These are phyloP conservation scores for Ageneiosus marmoratus DNA, from an alignment of 2,113 vertebrate genomes.

Conservation along the genomic window DNA sequence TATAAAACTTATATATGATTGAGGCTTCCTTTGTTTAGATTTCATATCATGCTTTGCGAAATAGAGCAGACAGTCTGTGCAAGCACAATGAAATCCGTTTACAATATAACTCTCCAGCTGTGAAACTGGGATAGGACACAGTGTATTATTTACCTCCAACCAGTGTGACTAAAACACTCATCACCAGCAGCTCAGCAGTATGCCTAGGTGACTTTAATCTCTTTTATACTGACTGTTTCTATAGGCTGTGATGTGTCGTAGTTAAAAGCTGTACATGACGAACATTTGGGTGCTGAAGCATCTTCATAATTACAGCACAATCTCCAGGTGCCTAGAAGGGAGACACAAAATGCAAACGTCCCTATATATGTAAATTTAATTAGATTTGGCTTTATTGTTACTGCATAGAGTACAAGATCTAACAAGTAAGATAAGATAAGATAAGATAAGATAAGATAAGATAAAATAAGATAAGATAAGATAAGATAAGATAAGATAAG, in stretches of 20 bases:
- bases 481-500: no score
- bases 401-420: not conserved
- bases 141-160: slow-evolving; percentile 27
- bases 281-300: not conserved
- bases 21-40: slow-evolving; percentile 8
- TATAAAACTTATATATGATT: not conserved
- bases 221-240: not conserved
- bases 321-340: not conserved
- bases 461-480: no score
- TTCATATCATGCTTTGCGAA: slow-evolving; percentile 6
- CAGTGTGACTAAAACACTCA: slow-evolving; percentile 23
- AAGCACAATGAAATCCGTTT: not conserved
- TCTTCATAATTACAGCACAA: not conserved
- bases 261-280: not conserved
- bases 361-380: not conserved
- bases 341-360: not conserved
- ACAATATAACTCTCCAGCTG: slow-evolving; percentile 21
- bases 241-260: not conserved
- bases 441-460: no score
- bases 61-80: slow-evolving; percentile 2
- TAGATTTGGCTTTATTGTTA: not conserved
- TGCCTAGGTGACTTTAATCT: not conserved
- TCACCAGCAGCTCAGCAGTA: slow-evolving; percentile 10
- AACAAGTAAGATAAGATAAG: no score
- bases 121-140: slow-evolving; percentile 2